Conservation (phyloP, 2,113 vertebrate genomes). For the Tetrax tetrax region DNA sequence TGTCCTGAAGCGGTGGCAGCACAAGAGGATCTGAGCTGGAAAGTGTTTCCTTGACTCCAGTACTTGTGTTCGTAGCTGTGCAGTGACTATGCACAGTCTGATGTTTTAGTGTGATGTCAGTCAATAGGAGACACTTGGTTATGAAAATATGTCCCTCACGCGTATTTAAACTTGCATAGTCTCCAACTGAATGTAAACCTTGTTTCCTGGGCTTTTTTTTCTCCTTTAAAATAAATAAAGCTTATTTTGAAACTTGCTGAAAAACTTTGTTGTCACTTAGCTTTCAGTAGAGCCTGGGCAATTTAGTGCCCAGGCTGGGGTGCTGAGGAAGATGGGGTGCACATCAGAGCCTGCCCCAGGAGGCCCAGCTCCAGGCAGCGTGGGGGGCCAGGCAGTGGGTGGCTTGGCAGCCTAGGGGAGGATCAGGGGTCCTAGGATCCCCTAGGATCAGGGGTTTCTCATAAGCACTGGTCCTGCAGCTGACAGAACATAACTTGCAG, state of each 20-base stretch:
- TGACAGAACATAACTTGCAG: not conserved
- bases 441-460: not conserved
- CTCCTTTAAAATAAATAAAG: not conserved
- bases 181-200: not conserved
- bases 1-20: accelerated
- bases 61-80: not conserved
- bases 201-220: not conserved
- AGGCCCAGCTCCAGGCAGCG: accelerated
- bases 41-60: not conserved
- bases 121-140: not conserved
- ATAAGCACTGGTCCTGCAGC: not conserved
- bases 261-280: not conserved
- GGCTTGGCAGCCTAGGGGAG: not conserved
- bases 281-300: not conserved
- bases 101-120: not conserved
- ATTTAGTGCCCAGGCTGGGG: not conserved
- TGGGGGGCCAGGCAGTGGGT: no score
- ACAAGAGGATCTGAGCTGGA: not conserved
- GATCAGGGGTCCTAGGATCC: no score
- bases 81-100: accelerated
- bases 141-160: accelerated
- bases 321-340: not conserved
- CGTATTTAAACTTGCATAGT: not conserved
- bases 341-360: accelerated
- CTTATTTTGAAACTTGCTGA: not conserved